These are phyloP conservation scores for Chaunax sp. DNA, from an alignment of 2,797 vertebrate species.

Conservation along the genomic window DNA sequence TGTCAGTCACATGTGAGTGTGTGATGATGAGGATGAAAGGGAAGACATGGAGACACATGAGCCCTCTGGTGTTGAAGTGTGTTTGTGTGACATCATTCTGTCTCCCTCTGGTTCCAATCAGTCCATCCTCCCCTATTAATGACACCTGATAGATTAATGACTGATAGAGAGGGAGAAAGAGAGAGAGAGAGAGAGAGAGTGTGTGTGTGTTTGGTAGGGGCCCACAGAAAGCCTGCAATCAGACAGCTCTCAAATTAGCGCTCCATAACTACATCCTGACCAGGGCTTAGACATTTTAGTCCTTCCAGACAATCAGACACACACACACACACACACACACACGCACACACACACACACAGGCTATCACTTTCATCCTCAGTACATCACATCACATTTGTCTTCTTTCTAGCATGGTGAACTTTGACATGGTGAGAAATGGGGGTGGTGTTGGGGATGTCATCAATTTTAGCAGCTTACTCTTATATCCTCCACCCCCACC, in stretches of 20 bases:
- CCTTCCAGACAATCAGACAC: constrained; percentile 66
- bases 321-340: constrained; percentile 42
- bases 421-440: constrained; percentile 61
- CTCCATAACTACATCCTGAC: constrained; percentile 84
- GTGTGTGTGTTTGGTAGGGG: constrained; percentile 50
- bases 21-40: constrained; percentile 63
- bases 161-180: constrained; percentile 64
- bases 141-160: constrained; percentile 84
- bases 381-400: constrained; percentile 63
- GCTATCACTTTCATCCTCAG: constrained; percentile 57
- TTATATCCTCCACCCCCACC: constrained; percentile 13
- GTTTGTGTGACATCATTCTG: constrained; percentile 81
- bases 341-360: constrained; percentile 26
- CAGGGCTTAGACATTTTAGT: constrained; percentile 71
- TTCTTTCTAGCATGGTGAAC: constrained; percentile 62
- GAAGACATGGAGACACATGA: constrained; percentile 66
- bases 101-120: constrained; percentile 83
- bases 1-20: constrained; percentile 51
- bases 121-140: constrained; percentile 74
- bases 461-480: constrained; percentile 64
- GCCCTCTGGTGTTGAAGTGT: constrained; percentile 54
- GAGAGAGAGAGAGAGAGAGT: background rate
- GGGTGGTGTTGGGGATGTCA: constrained; percentile 59
- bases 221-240: constrained; percentile 75
- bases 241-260: constrained; percentile 81